These are phyloP conservation scores for Acleris cristana DNA, from an alignment of 2,888 invertebrate species.

Conservation along the genomic window DNA sequence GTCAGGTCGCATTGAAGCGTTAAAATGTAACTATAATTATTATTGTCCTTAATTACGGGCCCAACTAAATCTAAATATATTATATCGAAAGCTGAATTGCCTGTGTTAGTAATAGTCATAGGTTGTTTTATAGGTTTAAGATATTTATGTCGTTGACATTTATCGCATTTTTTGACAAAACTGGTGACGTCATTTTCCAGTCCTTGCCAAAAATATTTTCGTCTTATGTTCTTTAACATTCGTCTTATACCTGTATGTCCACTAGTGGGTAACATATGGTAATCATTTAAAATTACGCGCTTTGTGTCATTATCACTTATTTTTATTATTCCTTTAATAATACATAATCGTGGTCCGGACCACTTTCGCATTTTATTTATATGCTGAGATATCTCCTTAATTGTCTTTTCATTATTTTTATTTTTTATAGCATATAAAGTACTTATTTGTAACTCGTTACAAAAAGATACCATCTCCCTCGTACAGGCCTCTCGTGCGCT, in stretches of 20 bases:
- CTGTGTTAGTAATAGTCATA: too few species aligned
- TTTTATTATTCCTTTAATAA: slow-evolving; percentile 10
- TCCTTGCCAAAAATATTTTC: background rate
- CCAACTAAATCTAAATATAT: slow-evolving; percentile 5
- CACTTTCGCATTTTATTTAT: background rate
- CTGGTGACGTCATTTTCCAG: background rate
- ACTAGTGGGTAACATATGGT: slow-evolving; percentile 4
- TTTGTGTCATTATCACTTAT: slow-evolving; percentile 5
- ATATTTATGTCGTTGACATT: too few species aligned
- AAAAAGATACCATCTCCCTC: background rate
- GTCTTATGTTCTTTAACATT: slow-evolving; percentile 9
- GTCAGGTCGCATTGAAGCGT: slow-evolving; percentile 3
- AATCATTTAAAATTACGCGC: slow-evolving; percentile 10
- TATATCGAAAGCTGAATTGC: background rate
- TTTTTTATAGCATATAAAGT: background rate
- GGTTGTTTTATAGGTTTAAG: too few species aligned
- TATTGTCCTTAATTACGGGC: background rate
- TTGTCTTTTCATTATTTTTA: background rate
- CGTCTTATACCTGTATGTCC: too few species aligned
- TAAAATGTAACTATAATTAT: background rate
- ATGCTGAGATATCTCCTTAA: slow-evolving; percentile 10
- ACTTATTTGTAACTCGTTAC: background rate
- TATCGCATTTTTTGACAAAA: background rate
- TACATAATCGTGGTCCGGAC: slow-evolving; percentile 4
- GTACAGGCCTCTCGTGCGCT: background rate